These are phyloP conservation scores for Nebria ingens DNA, from an alignment of 1,140 invertebrate species.

Conservation along the genomic window DNA sequence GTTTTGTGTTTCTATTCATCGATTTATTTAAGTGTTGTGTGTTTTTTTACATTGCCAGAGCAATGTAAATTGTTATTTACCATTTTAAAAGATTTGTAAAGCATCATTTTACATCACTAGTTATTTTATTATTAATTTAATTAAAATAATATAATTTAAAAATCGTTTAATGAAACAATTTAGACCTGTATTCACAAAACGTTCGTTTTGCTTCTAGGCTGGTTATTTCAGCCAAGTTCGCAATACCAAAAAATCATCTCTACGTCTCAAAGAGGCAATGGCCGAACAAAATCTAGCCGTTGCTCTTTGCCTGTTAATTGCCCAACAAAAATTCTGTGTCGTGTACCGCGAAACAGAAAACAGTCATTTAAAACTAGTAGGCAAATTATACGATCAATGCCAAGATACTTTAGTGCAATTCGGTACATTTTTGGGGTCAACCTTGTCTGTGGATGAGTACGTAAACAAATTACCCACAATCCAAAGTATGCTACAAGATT, in stretches of 20 bases:
- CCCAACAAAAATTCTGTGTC: slow-evolving; percentile 92
- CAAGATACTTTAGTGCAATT: slow-evolving; percentile 98
- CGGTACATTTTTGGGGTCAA: slow-evolving; percentile 88
- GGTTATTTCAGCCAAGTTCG: slow-evolving; percentile 95
- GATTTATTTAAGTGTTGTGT: too few species aligned
- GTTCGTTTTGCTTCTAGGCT: slow-evolving; percentile 47
- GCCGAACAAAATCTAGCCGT: slow-evolving; percentile 81
- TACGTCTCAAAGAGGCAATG: slow-evolving; percentile 90
- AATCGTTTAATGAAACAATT: neutral
- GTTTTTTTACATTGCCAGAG: too few species aligned
- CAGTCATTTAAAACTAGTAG: slow-evolving; percentile 86
- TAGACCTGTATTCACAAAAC: neutral
- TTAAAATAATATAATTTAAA: too few species aligned
- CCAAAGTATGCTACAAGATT: slow-evolving; percentile 79
- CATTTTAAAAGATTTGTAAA: slow-evolving; percentile 4
- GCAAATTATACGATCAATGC: slow-evolving; percentile 76
- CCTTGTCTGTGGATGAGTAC: slow-evolving; percentile 91
- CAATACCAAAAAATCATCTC: slow-evolving; percentile 93
- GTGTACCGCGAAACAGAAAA: slow-evolving; percentile 78
- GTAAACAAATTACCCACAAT: slow-evolving; percentile 79
- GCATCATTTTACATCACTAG: slow-evolving; percentile 6
- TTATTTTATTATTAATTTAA: slow-evolving; percentile 12
- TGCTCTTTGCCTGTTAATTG: slow-evolving; percentile 87
- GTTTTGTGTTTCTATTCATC: too few species aligned
- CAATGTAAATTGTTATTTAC: too few species aligned